Evolutionary conservation across 2,113 vertebrate species (phyloP).

Genomic region (Alouatta palliata): DNA sequence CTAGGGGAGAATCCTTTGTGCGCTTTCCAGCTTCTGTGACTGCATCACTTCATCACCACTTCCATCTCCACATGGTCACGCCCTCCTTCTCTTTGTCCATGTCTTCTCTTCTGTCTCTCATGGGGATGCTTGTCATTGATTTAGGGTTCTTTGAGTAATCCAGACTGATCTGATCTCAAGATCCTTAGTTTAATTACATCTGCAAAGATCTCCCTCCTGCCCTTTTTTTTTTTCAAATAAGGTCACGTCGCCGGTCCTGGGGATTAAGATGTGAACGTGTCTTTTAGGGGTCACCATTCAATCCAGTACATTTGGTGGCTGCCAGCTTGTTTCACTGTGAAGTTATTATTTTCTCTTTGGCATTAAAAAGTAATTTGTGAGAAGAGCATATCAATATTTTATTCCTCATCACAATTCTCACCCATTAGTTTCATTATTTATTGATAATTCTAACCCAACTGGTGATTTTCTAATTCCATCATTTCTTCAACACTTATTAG

Average conservation of each 20-base stretch:
- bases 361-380: neutral
- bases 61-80: neutral
- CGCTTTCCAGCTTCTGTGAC: neutral
- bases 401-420: neutral
- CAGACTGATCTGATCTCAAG: neutral
- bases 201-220: neutral
- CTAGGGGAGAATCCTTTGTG: neutral
- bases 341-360: neutral
- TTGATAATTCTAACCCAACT: neutral
- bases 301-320: neutral
- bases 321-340: neutral
- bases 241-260: neutral
- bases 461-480: neutral
- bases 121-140: neutral
- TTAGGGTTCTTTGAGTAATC: neutral
- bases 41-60: neutral
- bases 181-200: neutral
- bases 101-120: neutral
- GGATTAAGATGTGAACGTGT: neutral
- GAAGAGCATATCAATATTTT: neutral
- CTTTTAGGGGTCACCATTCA: neutral
- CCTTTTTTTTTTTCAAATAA: neutral
- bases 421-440: neutral
- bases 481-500: neutral
- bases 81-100: neutral